Conservation (phyloP, 2,888 invertebrate species). For the Buathra laborator region DNA sequence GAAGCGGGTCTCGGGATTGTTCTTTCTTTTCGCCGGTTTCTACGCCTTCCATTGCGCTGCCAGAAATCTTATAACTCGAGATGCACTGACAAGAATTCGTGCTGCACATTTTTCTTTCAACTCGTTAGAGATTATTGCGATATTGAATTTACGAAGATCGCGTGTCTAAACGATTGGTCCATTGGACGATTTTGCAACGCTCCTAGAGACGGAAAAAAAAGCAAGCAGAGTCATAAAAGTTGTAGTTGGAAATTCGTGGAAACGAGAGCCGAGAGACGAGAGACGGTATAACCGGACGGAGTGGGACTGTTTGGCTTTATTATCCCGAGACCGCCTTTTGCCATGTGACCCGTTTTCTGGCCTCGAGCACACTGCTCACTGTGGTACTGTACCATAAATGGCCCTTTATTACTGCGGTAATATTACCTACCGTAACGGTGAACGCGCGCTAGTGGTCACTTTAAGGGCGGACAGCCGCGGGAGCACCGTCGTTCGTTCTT, state of each 20-base stretch:
- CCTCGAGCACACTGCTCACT: conserved; percentile 53
- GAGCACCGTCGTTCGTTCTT: conserved; percentile 25
- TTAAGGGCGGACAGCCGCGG: conserved; percentile 74
- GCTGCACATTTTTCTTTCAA: background rate
- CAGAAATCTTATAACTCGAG: background rate
- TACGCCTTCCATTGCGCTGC: background rate
- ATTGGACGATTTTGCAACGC: conserved; percentile 43
- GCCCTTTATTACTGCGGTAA: conserved; percentile 81
- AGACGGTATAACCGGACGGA: conserved; percentile 52
- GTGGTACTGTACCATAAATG: conserved; percentile 77
- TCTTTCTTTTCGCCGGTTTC: conserved; percentile 15
- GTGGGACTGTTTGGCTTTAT: conserved; percentile 62
- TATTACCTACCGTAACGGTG: conserved; percentile 78
- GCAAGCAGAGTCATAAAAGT: conserved; percentile 69
- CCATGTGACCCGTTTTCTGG: conserved; percentile 64
- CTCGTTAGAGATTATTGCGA: conserved; percentile 3
- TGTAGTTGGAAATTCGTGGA: conserved; percentile 66
- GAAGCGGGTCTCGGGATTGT: conserved; percentile 27
- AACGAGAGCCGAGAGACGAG: conserved; percentile 54
- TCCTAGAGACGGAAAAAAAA: conserved; percentile 32
- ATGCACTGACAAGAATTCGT: conserved; percentile 1
- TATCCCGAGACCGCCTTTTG: conserved; percentile 60
- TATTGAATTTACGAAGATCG: conserved; percentile 46
- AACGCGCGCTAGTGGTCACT: conserved; percentile 70
- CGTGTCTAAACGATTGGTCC: conserved; percentile 8